A percentile compares a stretch with the other conserved stretches of the same genome.
Conservation (phyloP, 64 coral and sea anemone species). For the Catalaphyllia jardinei region DNA sequence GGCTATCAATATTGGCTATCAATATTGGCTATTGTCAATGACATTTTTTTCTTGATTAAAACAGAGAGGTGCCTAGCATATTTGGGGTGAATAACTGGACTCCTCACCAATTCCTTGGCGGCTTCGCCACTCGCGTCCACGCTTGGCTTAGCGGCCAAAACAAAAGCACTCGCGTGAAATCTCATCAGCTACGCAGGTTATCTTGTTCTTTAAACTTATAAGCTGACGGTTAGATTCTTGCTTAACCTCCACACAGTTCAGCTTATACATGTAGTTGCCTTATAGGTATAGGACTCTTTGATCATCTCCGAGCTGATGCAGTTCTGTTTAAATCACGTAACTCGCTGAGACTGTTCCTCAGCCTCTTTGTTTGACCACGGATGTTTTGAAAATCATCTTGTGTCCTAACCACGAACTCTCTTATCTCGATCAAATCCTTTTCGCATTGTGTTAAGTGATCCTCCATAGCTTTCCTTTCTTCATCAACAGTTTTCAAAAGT, state of each 20-base stretch:
- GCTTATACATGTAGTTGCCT: background rate
- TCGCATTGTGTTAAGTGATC: conserved; percentile 4
- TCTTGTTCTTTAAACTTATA: no score
- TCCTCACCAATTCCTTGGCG: no score
- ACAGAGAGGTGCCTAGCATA: no score
- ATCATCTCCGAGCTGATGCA: background rate
- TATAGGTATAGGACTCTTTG: background rate
- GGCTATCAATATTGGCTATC: no score
- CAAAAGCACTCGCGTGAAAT: no score
- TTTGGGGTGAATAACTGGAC: no score
- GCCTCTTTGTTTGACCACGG: conserved; percentile 5
- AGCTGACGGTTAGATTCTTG: no score
- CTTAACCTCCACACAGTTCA: background rate
- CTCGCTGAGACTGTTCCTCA: background rate
- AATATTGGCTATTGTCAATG: no score
- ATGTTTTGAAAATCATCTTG: conserved; percentile 34
- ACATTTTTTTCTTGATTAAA: no score
- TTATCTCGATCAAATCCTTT: conserved; percentile 13
- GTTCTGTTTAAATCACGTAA: background rate
- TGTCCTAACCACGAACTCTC: conserved; percentile 16
- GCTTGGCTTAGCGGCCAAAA: no score
- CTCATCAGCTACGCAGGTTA: no score
- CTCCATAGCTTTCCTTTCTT: conserved; percentile 1
- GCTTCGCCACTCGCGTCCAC: no score
- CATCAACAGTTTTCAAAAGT: conserved; percentile 33